Evolutionary conservation across 1,140 invertebrate genomes (phyloP).

Genomic region (Drosophila nigromelanica): DNA sequence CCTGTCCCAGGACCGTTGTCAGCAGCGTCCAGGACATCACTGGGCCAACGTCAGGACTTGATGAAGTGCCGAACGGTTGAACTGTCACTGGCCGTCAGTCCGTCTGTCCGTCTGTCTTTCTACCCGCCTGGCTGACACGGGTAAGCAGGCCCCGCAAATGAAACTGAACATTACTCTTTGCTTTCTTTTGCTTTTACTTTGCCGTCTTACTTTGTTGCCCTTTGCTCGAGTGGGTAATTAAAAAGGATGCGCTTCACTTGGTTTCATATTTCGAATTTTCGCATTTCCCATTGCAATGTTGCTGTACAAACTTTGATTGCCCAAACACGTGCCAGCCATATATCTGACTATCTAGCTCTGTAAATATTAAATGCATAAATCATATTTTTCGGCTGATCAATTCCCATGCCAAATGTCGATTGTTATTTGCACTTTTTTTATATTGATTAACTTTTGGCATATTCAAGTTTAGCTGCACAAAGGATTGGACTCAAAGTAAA

Average conservation of each 20-base stretch:
- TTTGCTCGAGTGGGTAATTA: constrained; percentile 51
- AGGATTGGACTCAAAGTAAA: constrained; percentile 50
- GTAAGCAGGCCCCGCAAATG: constrained; percentile 41
- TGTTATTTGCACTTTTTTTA: constrained; percentile 4
- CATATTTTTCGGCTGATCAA: neutral
- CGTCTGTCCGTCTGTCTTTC: neutral
- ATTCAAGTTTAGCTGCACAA: constrained; percentile 12
- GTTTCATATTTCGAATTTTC: constrained; percentile 39
- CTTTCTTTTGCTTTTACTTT: constrained; percentile 26
- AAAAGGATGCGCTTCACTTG: constrained; percentile 38
- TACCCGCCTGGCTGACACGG: constrained; percentile 22
- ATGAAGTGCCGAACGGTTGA: constrained; percentile 49
- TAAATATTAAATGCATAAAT: constrained; percentile 8
- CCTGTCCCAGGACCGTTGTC: constrained; percentile 31
- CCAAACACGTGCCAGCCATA: constrained; percentile 7
- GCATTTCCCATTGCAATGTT: constrained; percentile 5
- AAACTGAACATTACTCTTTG: constrained; percentile 35
- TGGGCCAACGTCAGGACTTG: constrained; percentile 36
- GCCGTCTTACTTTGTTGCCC: constrained; percentile 33
- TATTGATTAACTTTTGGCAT: constrained; percentile 20
- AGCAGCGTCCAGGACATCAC: constrained; percentile 27
- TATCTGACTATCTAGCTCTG: neutral
- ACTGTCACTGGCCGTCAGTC: constrained; percentile 26
- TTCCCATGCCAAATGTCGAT: constrained; percentile 13
- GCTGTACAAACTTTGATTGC: constrained; percentile 20